phyloP scores from a whole-genome alignment of 2,797 vertebrate genomes.

The Poecile montanus region DNA sequence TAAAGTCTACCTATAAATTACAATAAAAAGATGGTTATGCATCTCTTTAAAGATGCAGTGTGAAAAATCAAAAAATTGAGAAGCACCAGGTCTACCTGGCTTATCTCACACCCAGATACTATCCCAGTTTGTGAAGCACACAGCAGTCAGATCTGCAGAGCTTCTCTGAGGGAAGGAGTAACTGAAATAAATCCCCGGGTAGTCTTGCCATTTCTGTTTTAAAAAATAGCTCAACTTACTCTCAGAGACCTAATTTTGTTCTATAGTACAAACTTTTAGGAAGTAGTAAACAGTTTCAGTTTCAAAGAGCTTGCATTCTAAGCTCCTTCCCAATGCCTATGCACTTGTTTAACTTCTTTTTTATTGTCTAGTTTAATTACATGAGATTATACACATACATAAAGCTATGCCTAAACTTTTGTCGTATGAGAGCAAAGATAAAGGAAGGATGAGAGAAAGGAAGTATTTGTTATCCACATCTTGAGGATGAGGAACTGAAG shows the following conservation, averaged over 20 bases:
- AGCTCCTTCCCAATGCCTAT: background rate
- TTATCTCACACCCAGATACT: accelerated
- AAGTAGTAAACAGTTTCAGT: background rate
- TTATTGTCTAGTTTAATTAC: background rate
- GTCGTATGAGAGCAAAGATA: background rate
- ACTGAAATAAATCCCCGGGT: background rate
- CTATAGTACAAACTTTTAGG: background rate
- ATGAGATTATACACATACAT: background rate
- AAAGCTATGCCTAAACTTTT: background rate
- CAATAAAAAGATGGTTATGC: background rate
- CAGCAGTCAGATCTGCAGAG: background rate
- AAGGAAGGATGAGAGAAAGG: constrained; percentile 17
- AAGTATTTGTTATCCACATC: background rate
- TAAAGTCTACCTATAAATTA: background rate
- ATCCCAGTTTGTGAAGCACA: background rate
- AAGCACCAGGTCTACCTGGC: background rate
- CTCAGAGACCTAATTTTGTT: background rate
- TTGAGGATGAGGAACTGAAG: constrained; percentile 21
- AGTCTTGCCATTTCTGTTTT: background rate
- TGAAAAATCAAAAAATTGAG: background rate
- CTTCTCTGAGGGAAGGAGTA: background rate
- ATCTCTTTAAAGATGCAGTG: background rate
- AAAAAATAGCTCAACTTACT: background rate
- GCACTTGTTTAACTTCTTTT: background rate
- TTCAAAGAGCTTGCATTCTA: background rate